Evolutionary conservation across 1,140 invertebrate genomes (phyloP), one percentile per base, ranked within the genome.

Genomic region (Cotesia chilonis): DNA sequence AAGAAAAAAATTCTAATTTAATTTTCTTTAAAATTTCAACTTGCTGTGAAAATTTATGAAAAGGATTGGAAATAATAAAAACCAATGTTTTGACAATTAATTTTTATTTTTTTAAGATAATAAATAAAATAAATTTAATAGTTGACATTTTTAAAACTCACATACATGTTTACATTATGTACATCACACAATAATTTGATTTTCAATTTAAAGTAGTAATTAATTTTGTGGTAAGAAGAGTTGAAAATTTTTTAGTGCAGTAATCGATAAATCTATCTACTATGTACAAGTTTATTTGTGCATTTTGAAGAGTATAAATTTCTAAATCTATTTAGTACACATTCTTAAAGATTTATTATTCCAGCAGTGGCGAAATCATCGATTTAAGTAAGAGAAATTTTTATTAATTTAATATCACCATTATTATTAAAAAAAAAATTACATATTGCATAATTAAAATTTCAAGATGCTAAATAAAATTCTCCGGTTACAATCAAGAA

Each of bases 201-300:
- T 17, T 28, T 35, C 0, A 47, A 9, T 47, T 2, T 9, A 47
- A 47, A 47, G 6, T 47, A 9, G 6, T 6, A 5, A 47, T 61
- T 9, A 61, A 38, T 47, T 65, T 65, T 14, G 28, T 6, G 28
- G 41, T 36, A 38, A 65, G 5, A 37, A 65, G 36, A 41, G 38
- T 65, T 61, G 20, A 5, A 35, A 61, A 61, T 36, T 17, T 35
- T 17, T 28, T 6, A 38, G 63, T 65, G 63, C 63, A 65, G 4
- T 65, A 41, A 1, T 14, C 38, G n/a, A 6, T 57, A 20, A 10
- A 47, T 47, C 41, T 47, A 57, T 57, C n/a, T 37, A 20, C 12
- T 17, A 65, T 65, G n/a, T 65, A 65, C 63, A 65, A 65, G 41
- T 38, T 65, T 38, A 38, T 65, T 65, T 65, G 63, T 65, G 63